phyloP scores from a whole-genome alignment of 2,888 invertebrate genomes.

The Pandemis cinnamomeana region DNA sequence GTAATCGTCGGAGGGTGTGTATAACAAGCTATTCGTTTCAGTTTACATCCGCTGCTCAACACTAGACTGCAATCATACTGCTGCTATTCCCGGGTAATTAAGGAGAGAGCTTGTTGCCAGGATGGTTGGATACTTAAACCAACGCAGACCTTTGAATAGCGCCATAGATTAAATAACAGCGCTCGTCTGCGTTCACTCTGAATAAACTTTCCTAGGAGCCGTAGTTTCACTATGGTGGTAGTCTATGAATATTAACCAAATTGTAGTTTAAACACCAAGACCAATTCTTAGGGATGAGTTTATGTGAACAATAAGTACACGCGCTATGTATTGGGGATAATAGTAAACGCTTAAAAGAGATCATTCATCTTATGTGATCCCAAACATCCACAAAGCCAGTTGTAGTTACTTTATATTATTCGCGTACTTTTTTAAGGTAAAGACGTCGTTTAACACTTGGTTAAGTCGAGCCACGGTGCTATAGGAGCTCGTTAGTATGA shows the following conservation, averaged over 20 bases:
- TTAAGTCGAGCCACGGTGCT: constrained; percentile 20
- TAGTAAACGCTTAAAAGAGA: not conserved
- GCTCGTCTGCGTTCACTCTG: constrained; percentile 32
- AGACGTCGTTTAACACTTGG: constrained; percentile 25
- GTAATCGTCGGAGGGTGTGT: constrained; percentile 11
- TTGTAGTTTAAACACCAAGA: constrained; percentile 25
- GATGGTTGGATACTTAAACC: constrained; percentile 21
- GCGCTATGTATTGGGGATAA: not conserved
- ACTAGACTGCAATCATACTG: constrained; percentile 1
- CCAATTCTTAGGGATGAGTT: not conserved
- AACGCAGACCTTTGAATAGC: constrained; percentile 44
- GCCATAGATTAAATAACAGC: constrained; percentile 38
- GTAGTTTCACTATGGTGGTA: not conserved
- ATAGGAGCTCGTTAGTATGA: constrained; percentile 67
- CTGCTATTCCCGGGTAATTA: constrained; percentile 45
- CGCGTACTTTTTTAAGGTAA: constrained; percentile 11
- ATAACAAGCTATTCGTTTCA: constrained; percentile 49
- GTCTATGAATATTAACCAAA: constrained; percentile 11
- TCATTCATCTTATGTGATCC: not conserved
- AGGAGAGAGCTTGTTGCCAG: constrained; percentile 41
- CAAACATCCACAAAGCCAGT: not conserved
- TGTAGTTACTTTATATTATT: constrained; percentile 2
- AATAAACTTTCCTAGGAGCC: constrained; percentile 24
- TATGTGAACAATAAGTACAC: not conserved
- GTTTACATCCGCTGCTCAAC: constrained; percentile 40